Evolutionary conservation across 2,888 invertebrate genomes (phyloP), one percentile per base, ranked within the genome.

Genomic region (Acleris emargana): DNA sequence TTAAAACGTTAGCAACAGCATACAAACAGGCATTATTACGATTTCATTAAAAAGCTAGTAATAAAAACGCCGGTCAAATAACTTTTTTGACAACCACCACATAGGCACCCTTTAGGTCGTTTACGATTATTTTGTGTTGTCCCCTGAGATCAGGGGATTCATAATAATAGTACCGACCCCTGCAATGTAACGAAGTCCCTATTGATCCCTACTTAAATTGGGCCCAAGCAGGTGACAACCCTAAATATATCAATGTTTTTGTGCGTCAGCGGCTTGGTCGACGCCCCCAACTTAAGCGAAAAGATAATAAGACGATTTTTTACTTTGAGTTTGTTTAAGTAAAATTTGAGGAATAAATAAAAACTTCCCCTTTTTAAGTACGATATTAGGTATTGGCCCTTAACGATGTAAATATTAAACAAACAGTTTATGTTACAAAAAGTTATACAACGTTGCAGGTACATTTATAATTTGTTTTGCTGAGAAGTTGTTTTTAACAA

Each of bases 131-230:
- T 69, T 58, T 61, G 58, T 52, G 54, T 53, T 67, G 67, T 71
- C 75, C 79, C 76, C 72, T 68, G 69, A 71, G 74, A 73, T 76
- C 67, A 73, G 69, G 69, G 69, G 68, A 70, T 72, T 68, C 66
- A 66, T 68, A 72, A 74, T 76, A 77, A 77, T 76, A 77, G 75
- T 75, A 75, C 54, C 68, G 72, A 69, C 75, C 78, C 79, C 76
- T 68, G 58, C 53, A 68, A 58, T 73, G 68, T 72, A 69, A 70
- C 72, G 68, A 72, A 68, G 73, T 72, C 71, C 70, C 69, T 71
- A 72, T 71, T 76, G 70, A 78, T 75, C 72, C 71, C 68, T 67
- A 49, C 68, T 67, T 72, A 75, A 73, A 71, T 72, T 73, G 73
- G 67, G 68, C 70, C 50, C 71, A 53, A 73, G 73, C 74, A 76